Conservation (phyloP, 2,113 vertebrate species). For the Rhynchomys soricoides region DNA sequence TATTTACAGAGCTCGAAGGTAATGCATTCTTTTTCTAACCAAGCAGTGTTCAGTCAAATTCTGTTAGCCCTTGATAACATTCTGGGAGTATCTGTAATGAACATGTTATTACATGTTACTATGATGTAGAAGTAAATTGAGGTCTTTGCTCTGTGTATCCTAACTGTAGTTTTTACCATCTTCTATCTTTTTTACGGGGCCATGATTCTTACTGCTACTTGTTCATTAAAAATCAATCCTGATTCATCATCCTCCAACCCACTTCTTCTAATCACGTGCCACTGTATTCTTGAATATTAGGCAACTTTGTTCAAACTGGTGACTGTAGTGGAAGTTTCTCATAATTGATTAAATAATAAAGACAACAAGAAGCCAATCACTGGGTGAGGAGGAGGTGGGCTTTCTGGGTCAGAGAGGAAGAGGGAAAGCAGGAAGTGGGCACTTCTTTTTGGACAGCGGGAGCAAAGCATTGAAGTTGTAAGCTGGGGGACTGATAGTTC, state of each 20-base stretch:
- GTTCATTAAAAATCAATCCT: not conserved
- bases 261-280: not conserved
- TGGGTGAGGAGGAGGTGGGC: no score
- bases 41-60: not conserved
- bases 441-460: no score
- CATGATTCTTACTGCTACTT: not conserved
- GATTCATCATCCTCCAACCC: not conserved
- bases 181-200: not conserved
- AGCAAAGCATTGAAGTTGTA: no score
- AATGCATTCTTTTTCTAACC: not conserved
- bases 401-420: no score
- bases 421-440: no score
- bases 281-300: not conserved
- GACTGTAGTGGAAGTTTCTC: not conserved
- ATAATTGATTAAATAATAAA: no score
- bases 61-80: not conserved
- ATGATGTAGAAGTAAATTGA: not conserved
- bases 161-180: not conserved
- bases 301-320: constrained; percentile 17
- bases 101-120: not conserved
- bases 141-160: not conserved
- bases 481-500: no score
- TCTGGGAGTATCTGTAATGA: not conserved
- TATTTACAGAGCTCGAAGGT: not conserved
- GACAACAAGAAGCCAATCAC: no score